phyloP scores from a whole-genome alignment of 1,140 invertebrate genomes.

The Bradynema listronoti region DNA sequence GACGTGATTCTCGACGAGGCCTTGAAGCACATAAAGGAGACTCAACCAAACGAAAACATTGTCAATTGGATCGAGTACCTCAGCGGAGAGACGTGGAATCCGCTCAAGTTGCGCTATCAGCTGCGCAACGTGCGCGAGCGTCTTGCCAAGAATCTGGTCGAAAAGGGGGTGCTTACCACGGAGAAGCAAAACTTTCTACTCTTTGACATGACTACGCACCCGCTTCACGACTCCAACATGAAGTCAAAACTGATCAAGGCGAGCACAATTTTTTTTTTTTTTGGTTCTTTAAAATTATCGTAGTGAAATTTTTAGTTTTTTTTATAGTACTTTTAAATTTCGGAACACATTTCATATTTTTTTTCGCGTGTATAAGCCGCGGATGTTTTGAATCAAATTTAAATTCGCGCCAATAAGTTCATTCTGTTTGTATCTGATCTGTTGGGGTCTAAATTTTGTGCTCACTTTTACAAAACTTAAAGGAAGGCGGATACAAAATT shows the following conservation, averaged over 20 bases:
- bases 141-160: constrained; percentile 95
- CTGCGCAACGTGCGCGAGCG: constrained; percentile 95
- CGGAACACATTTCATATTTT: not conserved
- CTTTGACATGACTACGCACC: constrained; percentile 99
- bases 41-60: constrained; percentile 88
- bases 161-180: constrained; percentile 98
- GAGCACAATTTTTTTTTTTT: constrained; percentile 34
- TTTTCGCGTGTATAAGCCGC: not conserved
- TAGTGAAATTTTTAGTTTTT: not conserved
- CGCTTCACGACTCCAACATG: constrained; percentile 83
- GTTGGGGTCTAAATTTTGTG: not conserved
- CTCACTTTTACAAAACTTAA: too few relatives aligned
- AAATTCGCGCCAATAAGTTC: not conserved
- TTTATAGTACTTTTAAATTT: not conserved
- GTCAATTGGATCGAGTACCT: constrained; percentile 99
- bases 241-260: constrained; percentile 95
- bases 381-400: not conserved
- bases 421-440: not conserved
- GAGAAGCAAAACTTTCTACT: constrained; percentile 99
- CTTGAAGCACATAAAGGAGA: constrained; percentile 93
- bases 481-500: too few relatives aligned
- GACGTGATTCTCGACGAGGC: constrained; percentile 97
- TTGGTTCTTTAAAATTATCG: not conserved
- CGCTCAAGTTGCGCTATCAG: constrained; percentile 92
- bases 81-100: constrained; percentile 95